Evolutionary conservation across 2,113 vertebrate species (phyloP), one percentile per base, ranked within the genome.

Genomic region (Choloepus hoffmanni): DNA sequence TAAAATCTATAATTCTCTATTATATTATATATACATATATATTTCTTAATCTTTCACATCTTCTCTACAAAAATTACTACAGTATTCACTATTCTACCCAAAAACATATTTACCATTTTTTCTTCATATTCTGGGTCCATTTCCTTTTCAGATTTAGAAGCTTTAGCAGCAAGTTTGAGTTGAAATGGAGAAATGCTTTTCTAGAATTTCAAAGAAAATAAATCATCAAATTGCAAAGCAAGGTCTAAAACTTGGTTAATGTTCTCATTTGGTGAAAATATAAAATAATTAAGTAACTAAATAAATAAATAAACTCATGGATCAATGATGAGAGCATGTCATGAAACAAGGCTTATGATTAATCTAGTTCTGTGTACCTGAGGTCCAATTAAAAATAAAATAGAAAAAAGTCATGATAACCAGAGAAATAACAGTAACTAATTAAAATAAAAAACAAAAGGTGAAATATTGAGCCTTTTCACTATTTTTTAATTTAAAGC

Each of bases 91-190:
- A 70, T 95, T 48, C 76, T 94, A 96, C 79, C 83, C 95, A 96
- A 95, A 53, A 92, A 90, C 53, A 72, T 76, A 97, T 98, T 98
- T 97, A 99, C 99, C 99, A 99, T 98, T 98, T 99, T 99, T 90
- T 99, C 99, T 96, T 99, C 99, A 94, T 99, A 99, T 97, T 99
- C 99, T 33, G 98, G 98, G 96, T 99, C 99, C 96, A 98, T 96
- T 96, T 98, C 98, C 96, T 98, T 98, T 72, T 99, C 99, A 96
- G 97, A 97, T 95, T 98, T 97, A 74, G 97, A 96, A 53, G 98
- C 96, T 96, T 99, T 99, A 26, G 98, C 98, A 95, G 98, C 98
- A 90, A 98, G 97, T 86, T 98, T 99, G 88, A 99, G 98, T 94
- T 98, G 98, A 97, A 99, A 99, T 0, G 98, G 98, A 67, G 98